Base-by-base conservation (phyloP, 2,113 vertebrate species). In the Corythoichthys haematopterus region DNA sequence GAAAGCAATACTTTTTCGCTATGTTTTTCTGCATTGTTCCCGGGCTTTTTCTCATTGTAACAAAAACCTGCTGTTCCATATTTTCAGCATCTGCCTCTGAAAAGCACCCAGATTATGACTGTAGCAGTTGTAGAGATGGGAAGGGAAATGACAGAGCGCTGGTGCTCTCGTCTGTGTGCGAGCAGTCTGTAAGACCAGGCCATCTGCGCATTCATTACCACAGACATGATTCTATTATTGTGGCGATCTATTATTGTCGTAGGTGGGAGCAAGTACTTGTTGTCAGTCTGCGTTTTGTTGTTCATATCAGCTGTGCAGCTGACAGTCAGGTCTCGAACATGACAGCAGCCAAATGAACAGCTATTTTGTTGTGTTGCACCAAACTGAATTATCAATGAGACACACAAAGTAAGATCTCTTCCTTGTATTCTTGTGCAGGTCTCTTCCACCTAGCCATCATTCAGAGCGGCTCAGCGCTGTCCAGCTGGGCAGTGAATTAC, bases 401-500 rank as follows among this genome's bases (percentile, higher is more conserved):
- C 69, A 69, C 69, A 33, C 14, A 78, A 70, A 82, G 72, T 69
- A 68, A 33, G 20, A 38, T 64, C 64, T 55, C 40, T 71, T 71
- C 53, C 68, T 73, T 70, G 57, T 82, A 72, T 82, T 79, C 62
- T 76, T 66, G 66, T 85, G 36, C 90, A 99, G 97, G 97, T 84
- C 93, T 98, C 50, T 99, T 98, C 90, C 97, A 98, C 89, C 91
- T 97, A 84, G 97, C 97, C 79, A 97, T 99, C 90, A 99, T 98
- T 87, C 97, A 99, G 83, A 99, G 97, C 0, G 97, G 97, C 33
- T 98, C 97, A 0, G 97, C 97, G 0, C 92, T 99, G 57, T 98
- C 97, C 85, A 99, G 97, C 90, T 99, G 97, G 97, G 97, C 97
- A 0, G 96, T 99, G 79, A 99, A 98, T 91, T 99, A 99, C 88